These are phyloP conservation scores for Cichlasoma orientale DNA, from an alignment of 2,797 vertebrate genomes.

Conservation along the genomic window DNA sequence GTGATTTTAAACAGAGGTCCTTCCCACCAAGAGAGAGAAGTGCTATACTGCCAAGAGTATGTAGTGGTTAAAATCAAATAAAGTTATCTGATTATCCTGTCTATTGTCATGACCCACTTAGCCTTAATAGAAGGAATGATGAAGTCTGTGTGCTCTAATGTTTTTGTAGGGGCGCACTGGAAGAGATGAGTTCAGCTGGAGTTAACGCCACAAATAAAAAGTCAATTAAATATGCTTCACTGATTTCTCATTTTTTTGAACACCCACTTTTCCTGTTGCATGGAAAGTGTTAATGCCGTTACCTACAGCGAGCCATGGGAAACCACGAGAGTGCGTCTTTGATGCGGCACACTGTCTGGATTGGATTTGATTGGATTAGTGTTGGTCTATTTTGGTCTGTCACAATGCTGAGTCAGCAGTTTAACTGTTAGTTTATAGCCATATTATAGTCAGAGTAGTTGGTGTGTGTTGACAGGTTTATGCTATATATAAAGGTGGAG, in stretches of 20 bases:
- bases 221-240: constrained; percentile 42
- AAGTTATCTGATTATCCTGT: constrained; percentile 54
- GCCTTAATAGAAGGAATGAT: constrained; percentile 50
- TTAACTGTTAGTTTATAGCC: neutral
- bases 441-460: neutral
- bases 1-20: constrained; percentile 39
- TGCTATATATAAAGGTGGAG: neutral
- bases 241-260: constrained; percentile 42
- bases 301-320: constrained; percentile 42
- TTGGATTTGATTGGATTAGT: constrained; percentile 20
- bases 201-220: constrained; percentile 47
- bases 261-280: constrained; percentile 22
- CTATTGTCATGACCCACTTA: constrained; percentile 69
- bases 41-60: constrained; percentile 27
- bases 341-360: constrained; percentile 1
- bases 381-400: constrained; percentile 23
- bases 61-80: constrained; percentile 57
- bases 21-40: constrained; percentile 43
- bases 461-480: neutral
- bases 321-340: constrained; percentile 14
- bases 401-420: neutral
- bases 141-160: constrained; percentile 23
- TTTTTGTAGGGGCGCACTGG: constrained; percentile 27
- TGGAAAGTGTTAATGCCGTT: constrained; percentile 17
- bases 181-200: constrained; percentile 36